Conservation (phyloP, 1,140 invertebrate species). For the Neelides sp. region DNA sequence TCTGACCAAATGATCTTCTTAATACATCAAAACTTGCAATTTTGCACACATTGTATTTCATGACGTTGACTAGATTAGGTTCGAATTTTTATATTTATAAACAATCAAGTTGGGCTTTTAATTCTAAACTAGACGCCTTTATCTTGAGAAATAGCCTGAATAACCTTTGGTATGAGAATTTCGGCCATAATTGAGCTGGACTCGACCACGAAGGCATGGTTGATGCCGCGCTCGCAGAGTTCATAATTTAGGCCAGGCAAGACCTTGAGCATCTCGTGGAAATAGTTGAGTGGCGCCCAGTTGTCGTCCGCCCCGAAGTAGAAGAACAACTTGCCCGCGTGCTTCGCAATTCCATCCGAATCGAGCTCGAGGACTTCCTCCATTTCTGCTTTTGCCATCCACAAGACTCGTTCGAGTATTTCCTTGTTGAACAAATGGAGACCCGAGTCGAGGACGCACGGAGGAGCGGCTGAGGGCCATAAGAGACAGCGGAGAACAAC, state of each 20-base stretch:
- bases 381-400: conserved; percentile 49
- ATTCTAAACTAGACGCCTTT: no score
- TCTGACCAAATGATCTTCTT: no score
- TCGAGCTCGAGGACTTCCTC: conserved; percentile 45
- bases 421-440: conserved; percentile 43
- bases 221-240: conserved; percentile 49
- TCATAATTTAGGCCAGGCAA: conserved; percentile 50
- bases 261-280: conserved; percentile 44
- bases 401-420: background rate
- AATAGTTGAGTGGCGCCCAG: conserved; percentile 60
- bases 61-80: no score
- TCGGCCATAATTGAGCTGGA: conserved; percentile 47
- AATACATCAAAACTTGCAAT: no score
- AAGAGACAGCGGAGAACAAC: conserved; percentile 40
- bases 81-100: no score
- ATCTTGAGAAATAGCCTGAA: no score
- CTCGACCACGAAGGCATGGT: conserved; percentile 63
- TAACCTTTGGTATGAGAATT: no score
- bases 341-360: conserved; percentile 37
- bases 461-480: conserved; percentile 29
- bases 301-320: conserved; percentile 61
- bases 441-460: conserved; percentile 36
- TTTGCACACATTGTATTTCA: no score
- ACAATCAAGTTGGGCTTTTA: no score
- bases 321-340: conserved; percentile 49